Evolutionary conservation across 2,888 invertebrate genomes (phyloP), one percentile per base, ranked within the genome.

Genomic region (Tachina fera): DNA sequence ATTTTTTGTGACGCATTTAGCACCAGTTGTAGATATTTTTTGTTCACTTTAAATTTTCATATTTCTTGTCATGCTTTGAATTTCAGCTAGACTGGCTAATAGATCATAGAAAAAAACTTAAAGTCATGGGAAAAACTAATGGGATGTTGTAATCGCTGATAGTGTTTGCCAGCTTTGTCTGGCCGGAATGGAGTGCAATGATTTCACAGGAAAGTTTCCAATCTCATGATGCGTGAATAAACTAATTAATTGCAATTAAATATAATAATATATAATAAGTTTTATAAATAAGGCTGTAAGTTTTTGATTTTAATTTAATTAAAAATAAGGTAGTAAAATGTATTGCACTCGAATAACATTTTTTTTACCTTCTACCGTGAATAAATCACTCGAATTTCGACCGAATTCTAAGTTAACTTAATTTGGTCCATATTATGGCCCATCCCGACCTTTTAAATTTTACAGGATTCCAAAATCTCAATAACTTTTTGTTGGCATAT

Each of bases 1-100:
- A 83, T 83, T 61, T 83, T 76, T 86, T 76, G 49, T 86, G 86
- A 86, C 86, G 76, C 79, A 86, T 86, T 76, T 67, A 83, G 76
- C 79, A 86, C 83, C 82, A 72, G 72, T 70, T 70, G 51, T 0
- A 47, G 22, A 22, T 51, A 19, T 72, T 71, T 65, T 53, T 51
- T 13, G 41, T 53, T 1, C 9, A 39, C 1, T 65, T 72, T 65
- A 16, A 43, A 19, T 61, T 72, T 76, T 49, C 31, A 39, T 45
- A 67, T 72, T 74, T 68, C 31, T 45, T 71, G 47, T 45, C 65
- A 83, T 79, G 75, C 79, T 75, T 53, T 65, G 22, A 16, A 47
- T 72, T 72, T 78, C 51, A 78, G 43, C 51, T 71, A 75, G 75
- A 83, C 49, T 71, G 67, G 41, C 76, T 79, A 86, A 83, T 86